Evolutionary conservation across 2,888 invertebrate species (phyloP).

Genomic region (Drosophila formosana): DNA sequence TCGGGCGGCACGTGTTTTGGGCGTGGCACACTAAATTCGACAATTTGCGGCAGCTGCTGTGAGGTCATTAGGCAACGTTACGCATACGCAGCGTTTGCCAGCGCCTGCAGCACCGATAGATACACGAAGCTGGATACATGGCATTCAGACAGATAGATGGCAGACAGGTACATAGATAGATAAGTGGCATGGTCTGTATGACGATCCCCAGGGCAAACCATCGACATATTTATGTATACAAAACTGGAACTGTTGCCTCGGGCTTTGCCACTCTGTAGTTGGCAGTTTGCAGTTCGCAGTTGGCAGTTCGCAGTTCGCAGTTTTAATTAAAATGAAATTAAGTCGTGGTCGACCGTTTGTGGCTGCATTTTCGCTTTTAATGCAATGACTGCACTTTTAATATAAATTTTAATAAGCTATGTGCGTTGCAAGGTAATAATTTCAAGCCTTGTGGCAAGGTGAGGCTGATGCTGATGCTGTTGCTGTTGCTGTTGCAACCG

Average conservation of each 20-base stretch:
- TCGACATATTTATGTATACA: conserved; percentile 42
- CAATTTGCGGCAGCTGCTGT: conserved; percentile 57
- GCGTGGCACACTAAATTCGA: conserved; percentile 40
- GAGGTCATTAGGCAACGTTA: conserved; percentile 70
- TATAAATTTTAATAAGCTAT: conserved; percentile 59
- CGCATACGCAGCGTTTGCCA: conserved; percentile 67
- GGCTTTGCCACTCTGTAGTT: conserved; percentile 4
- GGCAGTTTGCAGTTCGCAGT: not conserved
- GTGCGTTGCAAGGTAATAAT: conserved; percentile 34
- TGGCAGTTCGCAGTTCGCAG: conserved; percentile 52
- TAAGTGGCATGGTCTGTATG: conserved; percentile 2
- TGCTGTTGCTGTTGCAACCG: conserved; percentile 9
- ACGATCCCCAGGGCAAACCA: conserved; percentile 24
- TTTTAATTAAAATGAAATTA: conserved; percentile 80
- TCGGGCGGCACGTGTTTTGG: conserved; percentile 51
- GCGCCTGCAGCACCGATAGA: conserved; percentile 25
- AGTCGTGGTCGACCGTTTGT: conserved; percentile 49
- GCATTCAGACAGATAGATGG: not conserved
- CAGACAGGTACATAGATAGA: conserved; percentile 7
- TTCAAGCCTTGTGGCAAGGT: not conserved
- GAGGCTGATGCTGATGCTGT: conserved; percentile 2
- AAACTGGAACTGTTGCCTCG: conserved; percentile 11
- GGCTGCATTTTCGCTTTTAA: conserved; percentile 43
- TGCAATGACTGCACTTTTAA: conserved; percentile 57
- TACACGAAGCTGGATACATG: conserved; percentile 1